These are phyloP conservation scores for Sparidentex hasta DNA, from an alignment of 2,797 vertebrate species.

Conservation along the genomic window DNA sequence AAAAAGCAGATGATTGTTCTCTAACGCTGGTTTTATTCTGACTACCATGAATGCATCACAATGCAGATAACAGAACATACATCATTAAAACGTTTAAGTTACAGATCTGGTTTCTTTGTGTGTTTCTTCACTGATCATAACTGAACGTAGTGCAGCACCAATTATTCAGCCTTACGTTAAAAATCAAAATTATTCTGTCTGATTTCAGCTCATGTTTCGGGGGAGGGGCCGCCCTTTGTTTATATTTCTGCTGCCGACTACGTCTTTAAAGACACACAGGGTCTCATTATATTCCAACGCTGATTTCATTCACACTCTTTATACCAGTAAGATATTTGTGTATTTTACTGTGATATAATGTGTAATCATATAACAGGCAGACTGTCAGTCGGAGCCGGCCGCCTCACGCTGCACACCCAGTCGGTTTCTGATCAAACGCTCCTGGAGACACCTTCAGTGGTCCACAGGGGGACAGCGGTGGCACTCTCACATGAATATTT, in stretches of 20 bases:
- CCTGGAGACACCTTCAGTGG: constrained; percentile 42
- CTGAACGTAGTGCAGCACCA: neutral
- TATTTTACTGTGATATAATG: constrained; percentile 10
- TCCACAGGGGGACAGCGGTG: constrained; percentile 44
- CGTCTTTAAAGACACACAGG: neutral
- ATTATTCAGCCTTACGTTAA: too few relatives aligned
- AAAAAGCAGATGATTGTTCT: too few relatives aligned
- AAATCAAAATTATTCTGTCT: too few relatives aligned
- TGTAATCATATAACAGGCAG: neutral
- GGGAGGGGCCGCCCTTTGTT: neutral
- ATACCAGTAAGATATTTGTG: neutral
- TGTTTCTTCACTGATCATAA: neutral
- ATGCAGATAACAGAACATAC: too few relatives aligned
- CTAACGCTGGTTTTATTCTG: too few relatives aligned
- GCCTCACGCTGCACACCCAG: constrained; percentile 24
- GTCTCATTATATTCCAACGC: neutral
- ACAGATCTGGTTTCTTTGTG: neutral
- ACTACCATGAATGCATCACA: too few relatives aligned
- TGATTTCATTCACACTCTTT: neutral
- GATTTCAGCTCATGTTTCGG: neutral
- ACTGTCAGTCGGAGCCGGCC: constrained; percentile 5
- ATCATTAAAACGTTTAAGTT: neutral
- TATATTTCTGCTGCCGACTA: neutral
- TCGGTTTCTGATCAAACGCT: constrained; percentile 58
- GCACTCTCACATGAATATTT: constrained; percentile 62